Evolutionary conservation across 2,113 vertebrate genomes (phyloP), one percentile per base, ranked within the genome.

Genomic region (Ochotona princeps): DNA sequence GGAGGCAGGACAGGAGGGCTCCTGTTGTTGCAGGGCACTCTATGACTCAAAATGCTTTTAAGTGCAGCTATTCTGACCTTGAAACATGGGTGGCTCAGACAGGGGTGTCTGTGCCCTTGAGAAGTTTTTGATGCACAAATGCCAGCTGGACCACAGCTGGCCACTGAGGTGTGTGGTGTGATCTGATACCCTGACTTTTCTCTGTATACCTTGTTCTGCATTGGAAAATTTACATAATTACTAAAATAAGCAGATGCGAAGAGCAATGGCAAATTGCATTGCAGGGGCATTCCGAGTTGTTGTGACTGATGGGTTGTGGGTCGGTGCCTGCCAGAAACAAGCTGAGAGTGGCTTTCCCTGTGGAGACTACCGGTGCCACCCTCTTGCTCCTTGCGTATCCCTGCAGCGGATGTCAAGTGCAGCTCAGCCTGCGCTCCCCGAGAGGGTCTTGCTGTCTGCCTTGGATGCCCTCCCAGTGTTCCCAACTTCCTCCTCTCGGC

Each of bases 1-100:
- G 95, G 94, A 96, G 57, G 66, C 83, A 70, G 5, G 0, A 94
- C 83, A 73, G 30, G 14, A 87, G 93, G 90, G 93, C 89, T 97
- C 60, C 86, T 70, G 38, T 91, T 97, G 92, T 95, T 97, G 95
- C 95, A 94, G 94, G 97, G 97, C 96, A 96, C 92, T 93, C 78
- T 97, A 95, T 97, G 97, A 95, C 94, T 96, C 93, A 74, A 49
- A 87, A 57, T 93, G 38, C 92, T 97, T 90, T 96, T 95, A 91
- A 44, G 8, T 92, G 92, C 94, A 92, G 73, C 79, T 94, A 0
- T 97, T 93, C 92, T 5, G 89, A 96, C 83, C 94, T 74, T 11
- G 76, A 96, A 97, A 96, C 95, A 93, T 32, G 93, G 75, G 85
- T 92, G 85, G 81, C 81, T 94, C 69, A 85, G n/a, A 54, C 95